phyloP scores from a whole-genome alignment of 2,888 invertebrate species.

The Nemurella pictetii region DNA sequence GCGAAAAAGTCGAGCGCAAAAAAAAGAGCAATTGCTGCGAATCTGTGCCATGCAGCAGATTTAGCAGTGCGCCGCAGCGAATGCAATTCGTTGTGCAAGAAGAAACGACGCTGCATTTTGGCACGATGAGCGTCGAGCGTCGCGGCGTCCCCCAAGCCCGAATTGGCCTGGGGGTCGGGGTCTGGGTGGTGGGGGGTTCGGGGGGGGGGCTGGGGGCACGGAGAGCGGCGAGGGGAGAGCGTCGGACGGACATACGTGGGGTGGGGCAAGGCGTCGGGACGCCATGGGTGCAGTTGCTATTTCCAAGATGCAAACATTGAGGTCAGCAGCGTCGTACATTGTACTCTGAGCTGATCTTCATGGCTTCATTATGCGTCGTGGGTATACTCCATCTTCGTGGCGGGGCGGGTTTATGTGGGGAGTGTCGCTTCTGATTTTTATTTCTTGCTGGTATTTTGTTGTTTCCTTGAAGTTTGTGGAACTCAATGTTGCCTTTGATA shows the following conservation, averaged over 20 bases:
- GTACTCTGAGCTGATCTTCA: background rate
- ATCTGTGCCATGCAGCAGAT: background rate
- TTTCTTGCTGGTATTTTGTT: background rate
- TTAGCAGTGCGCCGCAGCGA: background rate
- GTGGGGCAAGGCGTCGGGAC: background rate
- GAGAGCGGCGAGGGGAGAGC: too few species aligned
- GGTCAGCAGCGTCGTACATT: background rate
- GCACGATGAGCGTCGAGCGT: too few species aligned
- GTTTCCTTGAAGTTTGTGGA: background rate
- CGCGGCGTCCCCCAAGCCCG: constrained; percentile 1
- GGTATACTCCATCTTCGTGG: background rate
- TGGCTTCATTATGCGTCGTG: background rate
- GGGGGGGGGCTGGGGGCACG: background rate
- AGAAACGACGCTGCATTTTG: constrained; percentile 13
- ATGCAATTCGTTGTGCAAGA: constrained; percentile 11
- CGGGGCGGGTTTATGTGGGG: background rate
- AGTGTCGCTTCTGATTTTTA: background rate
- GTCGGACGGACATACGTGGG: background rate
- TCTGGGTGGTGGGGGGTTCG: background rate
- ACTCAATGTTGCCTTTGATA: too few species aligned
- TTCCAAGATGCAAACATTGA: background rate
- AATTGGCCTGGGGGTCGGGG: background rate
- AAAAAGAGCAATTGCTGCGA: background rate
- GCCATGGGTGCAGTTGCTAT: background rate
- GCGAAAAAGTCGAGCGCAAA: background rate